Conservation (phyloP, 1,140 invertebrate genomes). For the Kradibia gibbosae region DNA sequence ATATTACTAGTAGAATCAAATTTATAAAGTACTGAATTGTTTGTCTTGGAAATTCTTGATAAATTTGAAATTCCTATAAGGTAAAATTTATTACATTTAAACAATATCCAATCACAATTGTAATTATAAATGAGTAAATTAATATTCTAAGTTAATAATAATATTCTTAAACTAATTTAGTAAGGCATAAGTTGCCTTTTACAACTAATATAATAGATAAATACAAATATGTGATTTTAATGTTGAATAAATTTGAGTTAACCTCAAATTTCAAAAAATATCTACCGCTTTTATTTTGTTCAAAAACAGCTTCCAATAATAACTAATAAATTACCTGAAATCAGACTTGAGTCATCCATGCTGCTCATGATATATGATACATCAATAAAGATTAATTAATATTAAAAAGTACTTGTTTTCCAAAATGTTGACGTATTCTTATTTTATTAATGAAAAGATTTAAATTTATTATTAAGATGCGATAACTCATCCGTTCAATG, state of each 20-base stretch:
- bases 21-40: constrained; percentile 48
- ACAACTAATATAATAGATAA: not conserved
- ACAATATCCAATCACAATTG: not conserved
- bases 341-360: constrained; percentile 55
- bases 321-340: constrained; percentile 54
- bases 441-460: not conserved
- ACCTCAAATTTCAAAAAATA: constrained; percentile 4
- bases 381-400: not conserved
- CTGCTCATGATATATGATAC: constrained; percentile 51
- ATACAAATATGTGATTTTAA: not conserved
- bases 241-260: constrained; percentile 11
- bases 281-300: not conserved
- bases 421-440: not conserved
- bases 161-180: constrained; percentile 32
- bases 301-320: not conserved
- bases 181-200: too few species aligned
- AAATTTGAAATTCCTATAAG: constrained; percentile 59
- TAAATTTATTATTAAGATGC: not conserved
- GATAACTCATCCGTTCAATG: not conserved
- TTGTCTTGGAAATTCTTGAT: constrained; percentile 56
- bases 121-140: not conserved
- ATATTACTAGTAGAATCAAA: constrained; percentile 52
- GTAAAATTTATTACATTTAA: not conserved
- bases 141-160: not conserved
- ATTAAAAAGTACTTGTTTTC: not conserved